phyloP scores from a whole-genome alignment of 2,797 vertebrate species.

The Mareca strepera region DNA sequence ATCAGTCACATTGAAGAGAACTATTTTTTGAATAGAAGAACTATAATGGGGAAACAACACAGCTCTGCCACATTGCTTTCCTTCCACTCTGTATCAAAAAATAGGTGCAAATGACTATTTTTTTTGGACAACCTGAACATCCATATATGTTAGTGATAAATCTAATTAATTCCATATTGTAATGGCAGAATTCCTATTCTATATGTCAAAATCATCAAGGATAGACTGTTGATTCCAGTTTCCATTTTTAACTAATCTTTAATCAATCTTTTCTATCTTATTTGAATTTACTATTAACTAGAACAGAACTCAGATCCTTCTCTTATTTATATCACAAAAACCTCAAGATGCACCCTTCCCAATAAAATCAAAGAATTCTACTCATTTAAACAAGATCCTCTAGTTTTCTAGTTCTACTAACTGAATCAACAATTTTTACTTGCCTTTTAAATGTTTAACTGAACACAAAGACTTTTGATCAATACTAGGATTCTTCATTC shows the following conservation, averaged over 20 bases:
- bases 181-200: neutral
- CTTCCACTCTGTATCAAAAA: neutral
- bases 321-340: neutral
- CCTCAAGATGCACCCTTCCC: neutral
- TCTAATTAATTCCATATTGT: rapidly evolving
- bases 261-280: neutral
- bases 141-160: neutral
- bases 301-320: neutral
- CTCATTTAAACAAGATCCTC: neutral
- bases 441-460: neutral
- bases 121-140: neutral
- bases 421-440: neutral
- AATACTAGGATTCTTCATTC: neutral
- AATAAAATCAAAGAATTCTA: neutral
- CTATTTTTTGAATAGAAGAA: neutral
- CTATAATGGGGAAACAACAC: neutral
- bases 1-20: neutral
- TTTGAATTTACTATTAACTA: neutral
- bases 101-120: neutral
- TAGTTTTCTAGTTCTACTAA: neutral
- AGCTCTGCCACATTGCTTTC: neutral
- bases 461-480: neutral
- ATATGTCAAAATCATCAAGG: neutral
- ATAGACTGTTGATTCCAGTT: neutral
- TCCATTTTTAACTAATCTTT: neutral